Base-by-base conservation (phyloP, 2,888 invertebrate genomes). In the Pycnomerus fuliginosus region DNA sequence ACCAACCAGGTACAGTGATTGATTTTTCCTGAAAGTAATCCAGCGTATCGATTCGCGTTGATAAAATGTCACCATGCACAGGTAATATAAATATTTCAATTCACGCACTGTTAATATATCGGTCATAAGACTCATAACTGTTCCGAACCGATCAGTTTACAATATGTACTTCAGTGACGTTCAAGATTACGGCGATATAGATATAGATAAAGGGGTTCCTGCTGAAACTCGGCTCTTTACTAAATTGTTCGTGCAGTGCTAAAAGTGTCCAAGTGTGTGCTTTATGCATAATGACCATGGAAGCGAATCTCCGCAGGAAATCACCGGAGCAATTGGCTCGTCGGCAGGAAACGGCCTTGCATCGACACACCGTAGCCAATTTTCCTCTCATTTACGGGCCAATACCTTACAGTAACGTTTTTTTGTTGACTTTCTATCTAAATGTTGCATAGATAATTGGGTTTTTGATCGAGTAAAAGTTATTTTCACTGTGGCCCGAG, bases 311-410 rank as follows among this genome's bases (percentile, higher is more conserved):
- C 49, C 65, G 68, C 48, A 62, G 58, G 53, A 69, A 64, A 53
- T 50, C 64, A 28, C 48, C 63, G 17, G 63, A 60, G 38, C 58
- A 62, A 44, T 52, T 55, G 23, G 54, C 46, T 3, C 56, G 61
- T 20, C 57, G 58, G 38, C 63, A 61, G 55, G 61, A 65, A 50
- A 51, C 56, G 32, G 53, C 56, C 16, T 52, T 58, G 24, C 56
- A 66, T 42, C 62, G 70, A 33, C 67, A 71, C 42, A 70, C 72
- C 54, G 72, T 76, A 56, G 72, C 79, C 55, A 78, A 80, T 66
- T 80, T 84, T 71, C 84, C 87, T 48, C 78, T 85, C 67, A 80
- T 89, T 56, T 87, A 86, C 69, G 85, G 85, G 52, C 85, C 85
- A 55, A 76, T 80, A 56, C 85, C 85, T 44, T 85, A 85, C 74